phyloP scores from a whole-genome alignment of 2,888 invertebrate genomes.

The Noctua pronuba region DNA sequence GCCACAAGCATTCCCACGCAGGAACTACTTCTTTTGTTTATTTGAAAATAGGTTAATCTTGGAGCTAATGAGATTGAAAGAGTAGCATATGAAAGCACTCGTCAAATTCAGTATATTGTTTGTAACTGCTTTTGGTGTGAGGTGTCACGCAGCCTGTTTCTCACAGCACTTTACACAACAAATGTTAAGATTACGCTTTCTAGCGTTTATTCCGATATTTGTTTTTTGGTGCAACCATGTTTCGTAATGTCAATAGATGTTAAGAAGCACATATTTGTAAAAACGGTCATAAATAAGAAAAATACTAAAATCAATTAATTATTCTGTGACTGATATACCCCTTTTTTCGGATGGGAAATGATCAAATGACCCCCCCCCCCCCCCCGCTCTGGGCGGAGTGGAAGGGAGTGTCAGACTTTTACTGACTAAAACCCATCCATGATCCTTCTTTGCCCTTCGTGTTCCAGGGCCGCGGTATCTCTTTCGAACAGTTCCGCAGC shows the following conservation, averaged over 20 bases:
- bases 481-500: too few relatives aligned
- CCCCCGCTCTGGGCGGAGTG: too few relatives aligned
- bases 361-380: too few relatives aligned
- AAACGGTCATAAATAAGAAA: constrained; percentile 2
- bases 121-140: not conserved
- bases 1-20: not conserved
- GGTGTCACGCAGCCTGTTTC: not conserved
- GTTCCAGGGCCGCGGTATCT: too few relatives aligned
- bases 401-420: too few relatives aligned
- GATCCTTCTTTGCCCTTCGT: too few relatives aligned
- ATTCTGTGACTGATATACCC: not conserved
- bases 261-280: not conserved
- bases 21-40: too few relatives aligned
- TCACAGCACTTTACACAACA: constrained; percentile 2
- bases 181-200: constrained; percentile 6
- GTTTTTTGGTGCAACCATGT: not conserved
- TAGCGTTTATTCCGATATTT: constrained; percentile 5
- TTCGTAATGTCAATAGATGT: constrained; percentile 2
- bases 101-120: too few relatives aligned
- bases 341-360: too few relatives aligned
- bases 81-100: not conserved
- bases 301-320: not conserved
- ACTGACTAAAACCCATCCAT: too few relatives aligned
- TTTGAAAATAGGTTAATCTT: not conserved
- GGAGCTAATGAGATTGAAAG: too few relatives aligned